A percentile compares a stretch with the other conserved stretches of the same genome.
Evolutionary conservation across 2,113 vertebrate species (phyloP).

Genomic region (Ancistrus triradiatus): DNA sequence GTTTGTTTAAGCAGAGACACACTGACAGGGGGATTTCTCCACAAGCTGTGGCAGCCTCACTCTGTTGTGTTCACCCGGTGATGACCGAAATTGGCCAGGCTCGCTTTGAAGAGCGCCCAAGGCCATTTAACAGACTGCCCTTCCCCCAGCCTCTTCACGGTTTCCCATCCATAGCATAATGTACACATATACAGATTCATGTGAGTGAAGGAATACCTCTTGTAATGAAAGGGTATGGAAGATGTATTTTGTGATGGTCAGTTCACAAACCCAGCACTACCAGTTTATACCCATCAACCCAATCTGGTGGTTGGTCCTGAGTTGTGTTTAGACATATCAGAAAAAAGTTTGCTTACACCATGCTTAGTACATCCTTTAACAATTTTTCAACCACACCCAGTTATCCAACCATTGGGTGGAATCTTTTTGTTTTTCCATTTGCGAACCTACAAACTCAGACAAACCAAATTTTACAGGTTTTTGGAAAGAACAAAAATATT

Average conservation of each 20-base stretch:
- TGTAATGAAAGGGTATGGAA: conserved; percentile 9
- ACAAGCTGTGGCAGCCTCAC: background rate
- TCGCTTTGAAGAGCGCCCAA: background rate
- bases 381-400: background rate
- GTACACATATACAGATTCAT: conserved; percentile 9
- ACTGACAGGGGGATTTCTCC: background rate
- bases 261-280: no score
- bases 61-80: background rate
- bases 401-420: background rate
- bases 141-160: conserved; percentile 6
- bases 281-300: background rate
- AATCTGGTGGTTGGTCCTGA: background rate
- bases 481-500: conserved; percentile 33
- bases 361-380: background rate
- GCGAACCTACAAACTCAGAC: background rate
- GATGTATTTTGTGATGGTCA: no score
- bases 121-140: conserved; percentile 8
- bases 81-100: background rate
- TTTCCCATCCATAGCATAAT: conserved; percentile 10
- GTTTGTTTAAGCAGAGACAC: background rate
- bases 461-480: conserved; percentile 33
- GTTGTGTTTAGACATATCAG: background rate
- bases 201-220: background rate
- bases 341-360: background rate
- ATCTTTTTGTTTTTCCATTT: background rate